Percentiles rank a stretch among this genome's conserved stretches.
phyloP scores from a whole-genome alignment of 2,888 invertebrate species.

The Macaria notata region DNA sequence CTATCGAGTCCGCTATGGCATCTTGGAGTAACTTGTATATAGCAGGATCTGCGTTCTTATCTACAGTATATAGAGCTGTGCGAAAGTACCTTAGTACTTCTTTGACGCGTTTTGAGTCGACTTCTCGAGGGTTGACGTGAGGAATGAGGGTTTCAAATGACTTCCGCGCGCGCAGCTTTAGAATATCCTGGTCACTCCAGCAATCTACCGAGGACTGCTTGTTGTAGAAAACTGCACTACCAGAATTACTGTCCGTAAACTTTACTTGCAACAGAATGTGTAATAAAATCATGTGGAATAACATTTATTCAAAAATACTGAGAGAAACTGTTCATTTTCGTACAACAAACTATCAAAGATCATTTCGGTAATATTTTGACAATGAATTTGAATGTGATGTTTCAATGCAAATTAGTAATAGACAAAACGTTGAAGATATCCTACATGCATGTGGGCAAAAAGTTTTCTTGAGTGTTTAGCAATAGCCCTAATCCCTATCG shows the following conservation, averaged over 20 bases:
- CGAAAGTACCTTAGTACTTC: slow-evolving; percentile 56
- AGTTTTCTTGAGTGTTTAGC: background rate
- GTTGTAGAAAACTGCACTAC: slow-evolving; percentile 61
- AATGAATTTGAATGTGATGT: background rate
- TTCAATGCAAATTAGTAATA: background rate
- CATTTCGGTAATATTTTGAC: slow-evolving; percentile 6
- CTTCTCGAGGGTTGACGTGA: slow-evolving; percentile 50
- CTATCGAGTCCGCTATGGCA: slow-evolving; percentile 63
- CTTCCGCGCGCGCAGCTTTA: slow-evolving; percentile 60
- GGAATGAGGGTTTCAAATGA: slow-evolving; percentile 59
- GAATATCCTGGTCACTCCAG: slow-evolving; percentile 63
- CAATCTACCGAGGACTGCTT: slow-evolving; percentile 45
- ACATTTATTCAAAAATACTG: slow-evolving; percentile 52
- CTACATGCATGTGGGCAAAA: background rate
- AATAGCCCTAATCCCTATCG: no score
- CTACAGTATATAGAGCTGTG: slow-evolving; percentile 45
- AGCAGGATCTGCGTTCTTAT: slow-evolving; percentile 39
- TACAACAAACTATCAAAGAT: slow-evolving; percentile 5
- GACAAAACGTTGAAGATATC: background rate
- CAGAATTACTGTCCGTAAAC: slow-evolving; percentile 44
- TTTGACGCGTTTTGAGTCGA: slow-evolving; percentile 54
- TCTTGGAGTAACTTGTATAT: slow-evolving; percentile 51
- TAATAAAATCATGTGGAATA: slow-evolving; percentile 47
- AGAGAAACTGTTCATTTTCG: slow-evolving; percentile 26
- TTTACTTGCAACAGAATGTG: slow-evolving; percentile 14